These are phyloP conservation scores for Epistrophe grossulariae DNA, from an alignment of 2,888 invertebrate genomes.

Conservation along the genomic window DNA sequence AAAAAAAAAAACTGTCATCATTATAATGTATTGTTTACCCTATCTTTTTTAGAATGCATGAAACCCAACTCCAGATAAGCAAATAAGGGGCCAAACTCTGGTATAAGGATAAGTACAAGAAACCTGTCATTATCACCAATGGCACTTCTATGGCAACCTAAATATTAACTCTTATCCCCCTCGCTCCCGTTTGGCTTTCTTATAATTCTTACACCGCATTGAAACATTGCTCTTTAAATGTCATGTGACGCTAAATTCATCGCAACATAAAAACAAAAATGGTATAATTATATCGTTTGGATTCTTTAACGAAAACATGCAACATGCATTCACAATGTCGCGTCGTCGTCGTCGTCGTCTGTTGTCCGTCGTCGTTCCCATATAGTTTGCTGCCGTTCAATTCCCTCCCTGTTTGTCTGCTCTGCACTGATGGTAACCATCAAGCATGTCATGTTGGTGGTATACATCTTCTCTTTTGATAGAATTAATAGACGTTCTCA, in stretches of 20 bases:
- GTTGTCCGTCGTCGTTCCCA: too few species aligned
- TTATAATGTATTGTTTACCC: not conserved
- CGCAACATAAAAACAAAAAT: conserved; percentile 47
- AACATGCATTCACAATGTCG: conserved; percentile 54
- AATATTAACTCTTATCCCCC: conserved; percentile 16
- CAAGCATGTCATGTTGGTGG: not conserved
- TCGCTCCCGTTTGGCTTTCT: not conserved
- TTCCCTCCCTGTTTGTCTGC: too few species aligned
- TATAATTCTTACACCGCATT: conserved; percentile 1
- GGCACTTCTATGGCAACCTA: conserved; percentile 61
- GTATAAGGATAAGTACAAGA: conserved; percentile 37
- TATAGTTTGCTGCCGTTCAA: not conserved
- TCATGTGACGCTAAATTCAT: conserved; percentile 62
- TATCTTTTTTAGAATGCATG: conserved; percentile 29
- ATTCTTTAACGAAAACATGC: conserved; percentile 43
- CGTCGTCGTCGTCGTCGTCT: too few species aligned
- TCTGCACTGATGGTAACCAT: too few species aligned
- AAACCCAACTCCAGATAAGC: conserved; percentile 56
- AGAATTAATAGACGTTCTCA: conserved; percentile 45
- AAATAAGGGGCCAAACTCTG: conserved; percentile 28
- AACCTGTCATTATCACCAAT: conserved; percentile 58
- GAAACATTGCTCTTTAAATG: conserved; percentile 48
- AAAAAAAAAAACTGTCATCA: not conserved
- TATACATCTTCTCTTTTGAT: conserved; percentile 24
- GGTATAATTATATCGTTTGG: conserved; percentile 61